phyloP scores from a whole-genome alignment of 2,797 vertebrate species.

The Xenentodon cancila region DNA sequence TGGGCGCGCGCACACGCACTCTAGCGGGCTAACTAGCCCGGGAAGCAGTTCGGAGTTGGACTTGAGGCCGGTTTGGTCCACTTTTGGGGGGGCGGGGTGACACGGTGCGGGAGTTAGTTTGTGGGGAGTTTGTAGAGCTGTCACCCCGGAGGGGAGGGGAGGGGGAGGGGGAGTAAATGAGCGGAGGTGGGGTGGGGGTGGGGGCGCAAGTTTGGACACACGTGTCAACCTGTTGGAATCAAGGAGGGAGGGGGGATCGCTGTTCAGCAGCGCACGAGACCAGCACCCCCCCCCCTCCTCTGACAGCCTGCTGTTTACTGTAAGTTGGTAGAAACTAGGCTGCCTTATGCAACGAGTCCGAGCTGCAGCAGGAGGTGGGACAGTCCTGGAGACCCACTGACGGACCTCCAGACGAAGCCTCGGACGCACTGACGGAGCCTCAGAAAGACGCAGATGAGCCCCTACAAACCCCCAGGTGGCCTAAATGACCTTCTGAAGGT shows the following conservation, averaged over 20 bases:
- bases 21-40: constrained; percentile 67
- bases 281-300: constrained; percentile 14
- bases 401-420: too few species aligned
- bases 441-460: too few species aligned
- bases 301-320: constrained; percentile 63
- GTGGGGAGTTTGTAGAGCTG: constrained; percentile 64
- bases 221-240: constrained; percentile 78
- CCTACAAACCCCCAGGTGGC: too few species aligned
- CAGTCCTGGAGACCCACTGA: constrained; percentile 22
- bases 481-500: too few species aligned
- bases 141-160: constrained; percentile 49
- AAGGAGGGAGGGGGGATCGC: neutral
- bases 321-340: constrained; percentile 71
- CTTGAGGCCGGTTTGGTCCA: constrained; percentile 38
- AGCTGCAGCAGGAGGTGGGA: constrained; percentile 57
- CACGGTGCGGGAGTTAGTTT: constrained; percentile 41
- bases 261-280: constrained; percentile 6
- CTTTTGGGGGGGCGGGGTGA: constrained; percentile 22
- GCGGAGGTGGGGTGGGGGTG: constrained; percentile 22
- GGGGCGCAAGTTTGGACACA: constrained; percentile 71
- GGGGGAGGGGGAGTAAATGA: constrained; percentile 10
- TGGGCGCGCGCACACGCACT: constrained; percentile 26
- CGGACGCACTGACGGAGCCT: too few species aligned
- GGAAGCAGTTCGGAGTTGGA: constrained; percentile 38
- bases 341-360: constrained; percentile 70